Evolutionary conservation across 1,140 invertebrate species (phyloP).

Genomic region (Heliconius hermathena): DNA sequence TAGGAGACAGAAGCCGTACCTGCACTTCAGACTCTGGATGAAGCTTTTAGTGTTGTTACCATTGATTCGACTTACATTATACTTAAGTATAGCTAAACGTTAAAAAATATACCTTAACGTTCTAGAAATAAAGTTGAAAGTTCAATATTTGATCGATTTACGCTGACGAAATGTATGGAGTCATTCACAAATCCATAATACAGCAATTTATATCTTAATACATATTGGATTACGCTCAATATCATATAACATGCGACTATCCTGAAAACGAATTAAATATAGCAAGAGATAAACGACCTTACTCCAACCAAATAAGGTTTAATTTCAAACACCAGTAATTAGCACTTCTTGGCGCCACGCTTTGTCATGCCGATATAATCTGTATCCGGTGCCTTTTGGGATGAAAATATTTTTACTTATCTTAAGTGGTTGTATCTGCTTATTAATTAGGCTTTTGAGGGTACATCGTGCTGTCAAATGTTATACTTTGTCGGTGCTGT

Average conservation of each 20-base stretch:
- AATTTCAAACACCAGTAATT: conserved; percentile 23
- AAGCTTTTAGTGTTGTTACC: conserved; percentile 73
- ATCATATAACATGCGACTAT: conserved; percentile 20
- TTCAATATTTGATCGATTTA: background rate
- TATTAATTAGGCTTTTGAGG: conserved; percentile 77
- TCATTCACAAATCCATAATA: conserved; percentile 16
- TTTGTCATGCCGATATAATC: conserved; percentile 79
- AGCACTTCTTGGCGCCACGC: conserved; percentile 69
- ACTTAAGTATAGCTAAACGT: conserved; percentile 51
- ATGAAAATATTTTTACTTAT: conserved; percentile 81
- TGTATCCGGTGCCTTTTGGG: conserved; percentile 78
- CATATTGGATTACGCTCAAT: conserved; percentile 19
- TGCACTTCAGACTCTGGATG: conserved; percentile 72
- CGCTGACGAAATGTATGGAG: conserved; percentile 48
- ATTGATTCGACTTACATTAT: conserved; percentile 54
- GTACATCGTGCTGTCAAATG: conserved; percentile 76
- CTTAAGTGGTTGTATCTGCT: conserved; percentile 81
- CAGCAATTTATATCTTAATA: conserved; percentile 27
- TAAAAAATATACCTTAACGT: conserved; percentile 40
- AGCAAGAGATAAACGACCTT: conserved; percentile 18
- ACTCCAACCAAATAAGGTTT: conserved; percentile 29
- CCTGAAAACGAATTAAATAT: background rate
- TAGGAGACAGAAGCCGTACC: conserved; percentile 76
- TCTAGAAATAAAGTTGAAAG: conserved; percentile 24
- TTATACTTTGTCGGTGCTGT: conserved; percentile 70